phyloP scores from a whole-genome alignment of 1,140 invertebrate species.

The Bacillus rossius region DNA sequence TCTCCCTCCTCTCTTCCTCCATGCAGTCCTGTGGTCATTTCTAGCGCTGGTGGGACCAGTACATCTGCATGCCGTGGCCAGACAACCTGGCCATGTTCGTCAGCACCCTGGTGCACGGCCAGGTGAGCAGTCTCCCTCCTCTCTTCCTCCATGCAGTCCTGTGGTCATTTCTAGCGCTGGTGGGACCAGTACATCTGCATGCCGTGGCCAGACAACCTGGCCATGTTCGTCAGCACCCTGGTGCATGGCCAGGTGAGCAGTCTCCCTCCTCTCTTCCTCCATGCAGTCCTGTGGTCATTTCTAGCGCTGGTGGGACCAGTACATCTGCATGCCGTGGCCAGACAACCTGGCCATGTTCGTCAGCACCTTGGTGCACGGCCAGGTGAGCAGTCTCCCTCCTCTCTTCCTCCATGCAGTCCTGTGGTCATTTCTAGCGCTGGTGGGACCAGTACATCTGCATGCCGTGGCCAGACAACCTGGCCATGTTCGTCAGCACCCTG shows the following conservation, averaged over 20 bases:
- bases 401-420: too few relatives aligned
- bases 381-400: too few relatives aligned
- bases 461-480: slow-evolving; percentile 42
- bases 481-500: slow-evolving; percentile 41
- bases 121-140: too few relatives aligned
- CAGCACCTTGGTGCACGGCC: slow-evolving; percentile 42
- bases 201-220: slow-evolving; percentile 42
- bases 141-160: too few relatives aligned
- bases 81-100: slow-evolving; percentile 42
- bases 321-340: slow-evolving; percentile 42
- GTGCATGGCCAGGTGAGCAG: slow-evolving; percentile 42
- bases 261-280: too few relatives aligned
- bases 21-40: too few relatives aligned
- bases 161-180: slow-evolving; percentile 48
- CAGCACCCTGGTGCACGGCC: slow-evolving; percentile 42
- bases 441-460: slow-evolving; percentile 45
- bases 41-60: slow-evolving; percentile 48
- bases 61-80: slow-evolving; percentile 42
- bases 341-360: slow-evolving; percentile 42
- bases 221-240: slow-evolving; percentile 41
- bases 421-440: slow-evolving; percentile 48
- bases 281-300: too few relatives aligned
- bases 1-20: too few relatives aligned
- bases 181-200: slow-evolving; percentile 45
- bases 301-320: slow-evolving; percentile 48